These are phyloP conservation scores for Amiota mariae DNA, from an alignment of 2,888 invertebrate species.

Conservation along the genomic window DNA sequence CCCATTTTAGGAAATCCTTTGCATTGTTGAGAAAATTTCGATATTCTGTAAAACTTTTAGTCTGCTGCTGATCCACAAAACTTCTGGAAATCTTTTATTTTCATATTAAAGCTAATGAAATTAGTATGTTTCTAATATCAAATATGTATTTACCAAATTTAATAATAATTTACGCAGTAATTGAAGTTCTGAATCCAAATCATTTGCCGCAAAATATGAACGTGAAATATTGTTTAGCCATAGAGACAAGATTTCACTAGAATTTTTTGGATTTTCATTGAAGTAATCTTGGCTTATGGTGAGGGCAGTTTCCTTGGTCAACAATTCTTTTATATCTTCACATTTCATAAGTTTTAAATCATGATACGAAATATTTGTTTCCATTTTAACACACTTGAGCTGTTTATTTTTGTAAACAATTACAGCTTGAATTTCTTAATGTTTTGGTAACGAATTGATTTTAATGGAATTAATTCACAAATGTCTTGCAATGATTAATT, in stretches of 20 bases:
- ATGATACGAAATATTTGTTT: no score
- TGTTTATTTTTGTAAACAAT: not conserved
- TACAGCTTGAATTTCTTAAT: no score
- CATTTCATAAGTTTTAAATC: not conserved
- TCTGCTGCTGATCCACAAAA: not conserved
- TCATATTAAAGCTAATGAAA: slow-evolving; percentile 13
- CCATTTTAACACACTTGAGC: not conserved
- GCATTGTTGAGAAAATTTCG: slow-evolving; percentile 35
- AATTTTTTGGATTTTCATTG: not conserved
- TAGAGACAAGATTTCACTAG: slow-evolving; percentile 43
- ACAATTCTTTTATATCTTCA: not conserved
- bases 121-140: not conserved
- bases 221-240: slow-evolving; percentile 53
- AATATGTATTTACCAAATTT: slow-evolving; percentile 37
- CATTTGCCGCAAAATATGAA: slow-evolving; percentile 38
- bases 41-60: not conserved
- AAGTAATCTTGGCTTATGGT: not conserved
- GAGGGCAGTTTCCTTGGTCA: slow-evolving; percentile 15
- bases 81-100: no score
- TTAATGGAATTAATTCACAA: slow-evolving; percentile 32
- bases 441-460: slow-evolving; percentile 27
- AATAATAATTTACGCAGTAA: slow-evolving; percentile 46
- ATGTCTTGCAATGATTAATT: slow-evolving; percentile 40
- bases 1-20: slow-evolving; percentile 36
- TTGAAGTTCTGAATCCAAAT: slow-evolving; percentile 36